Evolutionary conservation across 2,797 vertebrate species (phyloP), one percentile per base, ranked within the genome.

Genomic region (Ibycter americanus): DNA sequence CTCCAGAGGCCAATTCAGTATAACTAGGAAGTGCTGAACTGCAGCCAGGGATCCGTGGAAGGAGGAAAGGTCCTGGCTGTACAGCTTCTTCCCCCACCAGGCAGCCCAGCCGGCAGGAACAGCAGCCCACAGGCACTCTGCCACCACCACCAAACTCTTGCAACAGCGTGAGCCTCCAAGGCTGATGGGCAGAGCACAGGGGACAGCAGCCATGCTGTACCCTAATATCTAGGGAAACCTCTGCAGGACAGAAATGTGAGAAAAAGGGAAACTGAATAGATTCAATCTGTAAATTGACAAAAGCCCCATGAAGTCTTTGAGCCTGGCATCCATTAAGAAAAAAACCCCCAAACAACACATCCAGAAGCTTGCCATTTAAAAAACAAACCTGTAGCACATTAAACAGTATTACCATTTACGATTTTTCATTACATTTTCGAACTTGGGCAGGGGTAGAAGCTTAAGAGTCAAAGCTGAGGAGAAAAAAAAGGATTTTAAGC

Each of bases 401-500:
- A 76, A 83, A 66, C 2, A 27, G 20, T 42, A 83, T 6, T 56
- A 73, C 26, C n/a, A 26, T 73, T 66, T 70, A 90, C 9, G 47
- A 58, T 54, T 84, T 91, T 89, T 82, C 68, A 73, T 68, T 55
- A 83, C 2, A 56, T 90, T 94, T 92, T 94, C 38, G 86, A 56
- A 67, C 55, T 47, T 61, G 44, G 15, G 19, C 44, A 54, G 6
- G 7, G 6, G 12, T 23, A 66, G 47, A 87, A 76, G 20, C 38
- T 66, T 27, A 38, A 84, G 46, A 80, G 22, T 52, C 63, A 54
- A 26, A 91, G 32, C 1, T 62, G 23, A 68, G 15, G 26, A 85
- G 44, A 55, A 91, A 94, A 94, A 70, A 2, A 58, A 38, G 3
- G 38, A 88, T 72, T 90, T 92, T 47, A 84, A 84, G 56, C 87